A percentile compares a stretch with the other conserved stretches of the same genome.
These are phyloP conservation scores for Ornithorhynchus anatinus DNA, from an alignment of 2,113 vertebrate genomes.

Conservation along the genomic window DNA sequence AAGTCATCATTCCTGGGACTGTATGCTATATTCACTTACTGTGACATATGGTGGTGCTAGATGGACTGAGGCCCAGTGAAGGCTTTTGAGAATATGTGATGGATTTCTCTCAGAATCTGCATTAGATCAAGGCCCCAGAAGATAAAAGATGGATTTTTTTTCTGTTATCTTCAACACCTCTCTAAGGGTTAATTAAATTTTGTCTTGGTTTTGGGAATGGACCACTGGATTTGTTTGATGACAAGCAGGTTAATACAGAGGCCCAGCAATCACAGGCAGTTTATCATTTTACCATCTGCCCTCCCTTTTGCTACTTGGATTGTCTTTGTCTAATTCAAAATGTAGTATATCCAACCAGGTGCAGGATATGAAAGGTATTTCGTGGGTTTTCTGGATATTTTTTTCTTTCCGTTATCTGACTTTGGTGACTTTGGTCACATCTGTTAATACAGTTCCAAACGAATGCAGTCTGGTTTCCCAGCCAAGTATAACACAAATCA, in stretches of 20 bases:
- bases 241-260: constrained; percentile 16
- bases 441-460: constrained; percentile 55
- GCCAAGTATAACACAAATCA: constrained; percentile 46
- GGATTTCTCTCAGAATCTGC: constrained; percentile 25
- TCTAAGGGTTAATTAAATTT: constrained; percentile 46
- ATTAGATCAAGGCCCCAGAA: neutral
- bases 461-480: constrained; percentile 35
- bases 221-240: constrained; percentile 23
- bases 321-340: constrained; percentile 25
- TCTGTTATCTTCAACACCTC: constrained; percentile 10
- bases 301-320: constrained; percentile 36
- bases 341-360: neutral
- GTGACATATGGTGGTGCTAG: neutral
- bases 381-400: constrained; percentile 4
- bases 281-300: constrained; percentile 45
- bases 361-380: constrained; percentile 13
- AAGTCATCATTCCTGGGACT: neutral
- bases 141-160: constrained; percentile 20
- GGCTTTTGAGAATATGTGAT: neutral
- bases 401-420: constrained; percentile 39
- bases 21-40: neutral
- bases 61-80: neutral
- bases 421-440: constrained; percentile 27
- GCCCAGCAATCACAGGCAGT: neutral
- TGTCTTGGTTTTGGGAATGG: constrained; percentile 8